Evolutionary conservation across 2,797 vertebrate species (phyloP).

Genomic region (Pitangus sulphuratus): DNA sequence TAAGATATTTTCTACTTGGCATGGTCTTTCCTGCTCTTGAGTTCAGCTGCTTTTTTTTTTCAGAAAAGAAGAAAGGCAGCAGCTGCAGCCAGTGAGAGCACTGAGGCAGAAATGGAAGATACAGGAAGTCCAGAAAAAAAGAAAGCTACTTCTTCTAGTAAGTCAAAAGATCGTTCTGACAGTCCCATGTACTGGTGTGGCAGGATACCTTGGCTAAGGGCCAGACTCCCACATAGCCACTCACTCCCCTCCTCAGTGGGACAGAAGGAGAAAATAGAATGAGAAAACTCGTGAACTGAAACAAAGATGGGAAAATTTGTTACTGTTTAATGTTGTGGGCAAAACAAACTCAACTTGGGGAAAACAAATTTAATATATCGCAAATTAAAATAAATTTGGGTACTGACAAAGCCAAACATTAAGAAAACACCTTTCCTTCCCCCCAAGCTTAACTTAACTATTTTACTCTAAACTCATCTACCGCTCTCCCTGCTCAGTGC

Average conservation of each 20-base stretch:
- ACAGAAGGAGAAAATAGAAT: not conserved
- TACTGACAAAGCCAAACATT: not conserved
- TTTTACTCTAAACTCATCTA: not conserved
- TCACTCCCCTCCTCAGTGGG: not conserved
- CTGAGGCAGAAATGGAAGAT: constrained; percentile 33
- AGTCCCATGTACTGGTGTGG: not conserved
- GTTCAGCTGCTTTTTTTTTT: not conserved
- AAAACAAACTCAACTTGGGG: not conserved
- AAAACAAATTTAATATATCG: not conserved
- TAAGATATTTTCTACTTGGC: not conserved
- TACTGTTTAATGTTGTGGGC: not conserved
- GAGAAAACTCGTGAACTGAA: not conserved
- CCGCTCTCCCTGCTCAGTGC: not conserved
- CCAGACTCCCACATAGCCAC: not conserved
- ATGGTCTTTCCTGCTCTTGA: not conserved
- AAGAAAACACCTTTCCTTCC: not conserved
- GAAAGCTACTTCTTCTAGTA: constrained; percentile 51
- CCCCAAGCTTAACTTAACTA: not conserved
- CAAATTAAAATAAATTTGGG: not conserved
- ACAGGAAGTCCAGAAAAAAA: constrained; percentile 37
- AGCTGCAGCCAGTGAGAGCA: constrained; percentile 19
- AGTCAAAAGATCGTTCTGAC: constrained; percentile 29
- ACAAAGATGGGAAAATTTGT: not conserved
- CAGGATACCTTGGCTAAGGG: not conserved
- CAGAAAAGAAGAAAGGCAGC: constrained; percentile 66